Percentiles rank a stretch among this genome's conserved stretches.
Conservation (phyloP, 2,113 vertebrate genomes). For the Aphelocoma coerulescens region DNA sequence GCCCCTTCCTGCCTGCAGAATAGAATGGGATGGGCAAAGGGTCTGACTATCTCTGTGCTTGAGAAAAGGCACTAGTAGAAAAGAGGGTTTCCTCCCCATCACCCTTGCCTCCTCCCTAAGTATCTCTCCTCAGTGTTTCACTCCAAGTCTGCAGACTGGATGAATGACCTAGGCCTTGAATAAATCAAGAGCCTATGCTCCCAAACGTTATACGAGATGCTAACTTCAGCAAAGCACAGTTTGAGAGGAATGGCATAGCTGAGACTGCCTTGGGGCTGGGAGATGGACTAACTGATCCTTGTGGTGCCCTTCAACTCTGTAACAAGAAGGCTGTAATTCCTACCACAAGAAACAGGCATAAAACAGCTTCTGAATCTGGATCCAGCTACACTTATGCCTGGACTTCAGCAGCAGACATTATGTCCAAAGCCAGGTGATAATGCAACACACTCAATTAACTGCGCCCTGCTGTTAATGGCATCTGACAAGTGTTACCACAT, state of each 20-base stretch:
- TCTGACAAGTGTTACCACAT: background rate
- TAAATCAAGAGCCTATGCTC: background rate
- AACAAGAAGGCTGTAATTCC: background rate
- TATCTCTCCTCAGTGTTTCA: background rate
- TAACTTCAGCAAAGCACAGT: background rate
- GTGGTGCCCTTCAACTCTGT: background rate
- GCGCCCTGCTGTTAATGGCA: background rate
- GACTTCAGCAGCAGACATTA: background rate
- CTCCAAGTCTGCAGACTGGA: background rate
- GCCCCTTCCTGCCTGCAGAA: background rate
- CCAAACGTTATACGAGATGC: background rate
- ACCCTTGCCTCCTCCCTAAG: background rate
- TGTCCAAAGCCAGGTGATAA: background rate
- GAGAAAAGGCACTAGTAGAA: background rate
- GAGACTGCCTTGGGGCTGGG: background rate
- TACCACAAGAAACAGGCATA: background rate
- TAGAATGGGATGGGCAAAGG: background rate
- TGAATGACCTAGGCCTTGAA: background rate
- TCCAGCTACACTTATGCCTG: background rate
- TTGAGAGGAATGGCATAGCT: background rate
- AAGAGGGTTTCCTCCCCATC: background rate
- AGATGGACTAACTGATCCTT: background rate
- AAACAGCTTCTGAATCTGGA: background rate
- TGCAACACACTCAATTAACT: background rate
- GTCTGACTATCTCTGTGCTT: background rate